Conservation (phyloP, 2,797 vertebrate species). For the Lithobates pipiens region DNA sequence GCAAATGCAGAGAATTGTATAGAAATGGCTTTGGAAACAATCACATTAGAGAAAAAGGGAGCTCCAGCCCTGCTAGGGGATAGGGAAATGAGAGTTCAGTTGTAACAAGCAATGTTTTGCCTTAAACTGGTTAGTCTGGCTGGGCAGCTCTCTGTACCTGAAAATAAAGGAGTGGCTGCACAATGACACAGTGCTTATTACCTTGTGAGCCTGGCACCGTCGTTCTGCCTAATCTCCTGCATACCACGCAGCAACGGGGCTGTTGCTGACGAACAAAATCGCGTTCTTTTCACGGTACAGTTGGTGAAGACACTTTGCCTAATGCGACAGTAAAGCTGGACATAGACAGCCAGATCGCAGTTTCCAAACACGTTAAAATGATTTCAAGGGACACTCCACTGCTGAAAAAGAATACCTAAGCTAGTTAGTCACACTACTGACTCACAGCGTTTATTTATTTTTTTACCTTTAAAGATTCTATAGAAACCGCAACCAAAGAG, state of each 20-base stretch:
- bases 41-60: background rate
- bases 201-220: background rate
- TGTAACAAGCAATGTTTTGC: constrained; percentile 40
- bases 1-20: background rate
- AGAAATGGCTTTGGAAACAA: background rate
- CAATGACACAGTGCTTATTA: constrained; percentile 2
- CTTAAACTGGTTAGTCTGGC: constrained; percentile 57
- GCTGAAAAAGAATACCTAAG: no score
- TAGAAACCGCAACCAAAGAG: no score
- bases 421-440: no score
- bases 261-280: background rate
- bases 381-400: no score
- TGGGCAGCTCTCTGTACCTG: constrained; percentile 37
- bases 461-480: no score
- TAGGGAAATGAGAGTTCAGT: constrained; percentile 34
- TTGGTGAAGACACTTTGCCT: background rate
- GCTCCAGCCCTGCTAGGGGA: background rate
- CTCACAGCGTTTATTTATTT: no score
- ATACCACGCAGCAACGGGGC: constrained; percentile 3
- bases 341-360: no score
- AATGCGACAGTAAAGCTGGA: background rate
- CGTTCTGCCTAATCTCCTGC: background rate
- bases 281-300: background rate
- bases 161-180: constrained; percentile 48
- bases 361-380: no score